Percentiles rank a stretch among this genome's conserved stretches.
phyloP scores from a whole-genome alignment of 2,113 vertebrate genomes.

The Cheirogaleus medius region DNA sequence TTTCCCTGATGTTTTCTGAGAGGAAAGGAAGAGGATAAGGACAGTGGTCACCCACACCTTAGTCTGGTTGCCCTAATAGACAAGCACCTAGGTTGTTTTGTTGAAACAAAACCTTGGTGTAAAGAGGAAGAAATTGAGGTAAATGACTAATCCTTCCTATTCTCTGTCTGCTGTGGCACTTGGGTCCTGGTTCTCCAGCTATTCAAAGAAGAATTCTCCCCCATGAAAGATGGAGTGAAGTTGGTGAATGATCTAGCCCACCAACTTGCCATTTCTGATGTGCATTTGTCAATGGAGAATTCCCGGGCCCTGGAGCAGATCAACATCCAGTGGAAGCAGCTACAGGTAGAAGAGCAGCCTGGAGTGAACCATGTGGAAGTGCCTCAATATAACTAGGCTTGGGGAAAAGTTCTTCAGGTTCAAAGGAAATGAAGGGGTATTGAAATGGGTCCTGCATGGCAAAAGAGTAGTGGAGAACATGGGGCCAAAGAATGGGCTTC shows the following conservation, averaged over 20 bases:
- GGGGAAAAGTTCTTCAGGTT: neutral
- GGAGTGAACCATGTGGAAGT: neutral
- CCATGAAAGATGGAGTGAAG: conserved; percentile 96
- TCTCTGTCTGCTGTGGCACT: neutral
- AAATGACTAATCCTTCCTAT: conserved; percentile 45
- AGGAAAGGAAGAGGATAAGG: neutral
- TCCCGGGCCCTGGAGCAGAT: conserved; percentile 94
- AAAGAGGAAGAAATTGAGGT: neutral
- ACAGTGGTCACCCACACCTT: neutral
- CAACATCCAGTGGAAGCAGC: conserved; percentile 95
- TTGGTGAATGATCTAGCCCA: conserved; percentile 96
- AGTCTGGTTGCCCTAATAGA: neutral
- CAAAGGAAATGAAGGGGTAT: neutral
- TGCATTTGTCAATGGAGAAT: conserved; percentile 97
- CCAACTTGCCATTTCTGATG: conserved; percentile 96
- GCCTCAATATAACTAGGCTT: neutral
- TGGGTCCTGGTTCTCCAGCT: conserved; percentile 83
- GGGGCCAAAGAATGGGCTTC: neutral
- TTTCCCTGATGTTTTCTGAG: conserved; percentile 38
- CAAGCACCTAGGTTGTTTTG: neutral
- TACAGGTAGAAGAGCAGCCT: conserved; percentile 89
- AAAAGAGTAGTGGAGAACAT: neutral
- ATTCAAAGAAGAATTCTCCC: conserved; percentile 95
- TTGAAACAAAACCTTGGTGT: neutral
- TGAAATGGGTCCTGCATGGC: neutral